A percentile compares a stretch with the other conserved stretches of the same genome.
Conservation (phyloP, 2,113 vertebrate genomes). For the Protomyctophum bolini region DNA sequence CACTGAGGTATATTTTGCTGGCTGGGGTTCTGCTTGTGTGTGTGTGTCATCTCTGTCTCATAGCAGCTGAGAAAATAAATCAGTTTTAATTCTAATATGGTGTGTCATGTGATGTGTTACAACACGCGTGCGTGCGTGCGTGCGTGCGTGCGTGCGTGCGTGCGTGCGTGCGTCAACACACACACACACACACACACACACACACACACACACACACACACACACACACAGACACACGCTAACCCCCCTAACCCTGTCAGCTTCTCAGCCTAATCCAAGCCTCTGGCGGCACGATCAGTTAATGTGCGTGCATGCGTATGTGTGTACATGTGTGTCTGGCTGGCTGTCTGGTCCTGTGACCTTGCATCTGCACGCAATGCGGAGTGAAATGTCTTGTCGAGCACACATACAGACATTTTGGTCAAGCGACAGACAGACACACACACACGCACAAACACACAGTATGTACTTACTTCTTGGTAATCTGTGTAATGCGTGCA, state of each 20-base stretch:
- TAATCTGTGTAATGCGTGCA: too few relatives aligned
- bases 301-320: constrained; percentile 47
- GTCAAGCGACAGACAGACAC: not conserved
- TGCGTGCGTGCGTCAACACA: too few relatives aligned
- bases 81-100: constrained; percentile 53
- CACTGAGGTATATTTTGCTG: too few relatives aligned
- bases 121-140: too few relatives aligned
- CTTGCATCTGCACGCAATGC: constrained; percentile 74
- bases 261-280: constrained; percentile 68
- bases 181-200: constrained; percentile 16
- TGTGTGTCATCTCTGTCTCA: constrained; percentile 32
- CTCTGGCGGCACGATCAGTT: constrained; percentile 66
- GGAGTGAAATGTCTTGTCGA: constrained; percentile 56
- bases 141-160: too few relatives aligned
- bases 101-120: constrained; percentile 43
- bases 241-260: constrained; percentile 65
- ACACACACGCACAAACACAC: not conserved
- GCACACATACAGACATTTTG: constrained; percentile 46
- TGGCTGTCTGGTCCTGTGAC: constrained; percentile 72
- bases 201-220: constrained; percentile 11
- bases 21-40: not conserved
- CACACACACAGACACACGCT: constrained; percentile 37
- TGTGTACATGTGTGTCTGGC: constrained; percentile 24
- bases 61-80: constrained; percentile 54
- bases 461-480: too few relatives aligned